Conservation (phyloP, 2,113 vertebrate species). For the Pseudorhombus dupliciocellatus region DNA sequence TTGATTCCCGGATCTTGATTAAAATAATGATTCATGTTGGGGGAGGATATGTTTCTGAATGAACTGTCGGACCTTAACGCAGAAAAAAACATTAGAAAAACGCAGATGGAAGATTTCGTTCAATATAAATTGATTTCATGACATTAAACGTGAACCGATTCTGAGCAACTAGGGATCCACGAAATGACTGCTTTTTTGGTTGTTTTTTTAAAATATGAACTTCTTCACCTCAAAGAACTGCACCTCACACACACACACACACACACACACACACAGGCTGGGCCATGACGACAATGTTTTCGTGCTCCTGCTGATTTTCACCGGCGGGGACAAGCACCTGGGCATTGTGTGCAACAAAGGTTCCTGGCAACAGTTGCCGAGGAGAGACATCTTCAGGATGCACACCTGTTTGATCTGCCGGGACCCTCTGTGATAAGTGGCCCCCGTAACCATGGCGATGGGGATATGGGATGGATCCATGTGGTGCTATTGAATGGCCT, state of each 20-base stretch:
- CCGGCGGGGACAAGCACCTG: conserved; percentile 62
- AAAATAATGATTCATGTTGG: too few species aligned
- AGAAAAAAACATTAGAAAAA: neutral
- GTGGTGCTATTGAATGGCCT: conserved; percentile 69
- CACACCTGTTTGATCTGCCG: conserved; percentile 80
- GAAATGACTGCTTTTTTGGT: conserved; percentile 13
- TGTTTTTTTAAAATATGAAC: too few species aligned
- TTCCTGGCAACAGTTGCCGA: conserved; percentile 74
- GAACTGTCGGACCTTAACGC: too few species aligned
- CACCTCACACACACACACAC: conserved; percentile 18
- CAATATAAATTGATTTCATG: too few species aligned
- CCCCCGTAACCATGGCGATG: conserved; percentile 66
- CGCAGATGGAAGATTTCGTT: neutral
- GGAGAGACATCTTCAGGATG: conserved; percentile 70
- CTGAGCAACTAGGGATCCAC: neutral
- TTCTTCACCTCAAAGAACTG: neutral
- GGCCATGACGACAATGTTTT: conserved; percentile 53
- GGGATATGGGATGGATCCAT: conserved; percentile 73
- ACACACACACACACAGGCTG: conserved; percentile 35
- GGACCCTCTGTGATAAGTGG: conserved; percentile 79
- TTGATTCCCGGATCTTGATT: too few species aligned
- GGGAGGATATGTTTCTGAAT: too few species aligned
- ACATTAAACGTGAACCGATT: neutral
- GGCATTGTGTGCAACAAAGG: conserved; percentile 64
- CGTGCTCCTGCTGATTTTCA: conserved; percentile 57